Conservation (phyloP, 2,797 vertebrate species). For the Myripristis jacobus region DNA sequence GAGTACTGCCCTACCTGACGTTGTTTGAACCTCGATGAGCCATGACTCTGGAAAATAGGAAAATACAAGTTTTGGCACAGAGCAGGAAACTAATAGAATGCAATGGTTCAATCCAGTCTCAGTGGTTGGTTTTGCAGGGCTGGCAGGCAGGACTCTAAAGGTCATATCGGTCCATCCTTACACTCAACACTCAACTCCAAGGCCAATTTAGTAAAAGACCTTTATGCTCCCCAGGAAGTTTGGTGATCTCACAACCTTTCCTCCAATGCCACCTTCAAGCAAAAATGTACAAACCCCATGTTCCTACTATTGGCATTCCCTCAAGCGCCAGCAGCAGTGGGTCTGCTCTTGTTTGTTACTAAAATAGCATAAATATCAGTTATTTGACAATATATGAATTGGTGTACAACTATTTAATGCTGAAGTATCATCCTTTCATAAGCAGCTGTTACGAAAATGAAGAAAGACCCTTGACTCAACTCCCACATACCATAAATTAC, state of each 20-base stretch:
- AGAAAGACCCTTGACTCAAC: neutral
- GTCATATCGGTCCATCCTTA: no score
- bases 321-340: no score
- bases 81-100: neutral
- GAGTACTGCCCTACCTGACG: constrained; percentile 70
- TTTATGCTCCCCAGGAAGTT: no score
- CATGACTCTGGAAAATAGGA: constrained; percentile 58
- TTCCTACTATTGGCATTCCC: no score
- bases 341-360: no score
- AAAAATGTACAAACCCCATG: no score
- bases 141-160: no score
- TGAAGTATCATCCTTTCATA: neutral
- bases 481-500: neutral
- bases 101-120: neutral
- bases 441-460: neutral
- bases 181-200: no score
- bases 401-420: neutral
- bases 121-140: neutral
- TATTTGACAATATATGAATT: neutral
- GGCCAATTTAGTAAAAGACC: no score
- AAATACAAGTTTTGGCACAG: neutral
- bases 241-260: no score
- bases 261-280: no score
- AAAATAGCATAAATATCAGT: neutral
- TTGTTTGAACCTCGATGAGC: constrained; percentile 30